A percentile compares a stretch with the other conserved stretches of the same genome.
phyloP scores from a whole-genome alignment of 2,113 vertebrate species.

The Delphinapterus leucas region DNA sequence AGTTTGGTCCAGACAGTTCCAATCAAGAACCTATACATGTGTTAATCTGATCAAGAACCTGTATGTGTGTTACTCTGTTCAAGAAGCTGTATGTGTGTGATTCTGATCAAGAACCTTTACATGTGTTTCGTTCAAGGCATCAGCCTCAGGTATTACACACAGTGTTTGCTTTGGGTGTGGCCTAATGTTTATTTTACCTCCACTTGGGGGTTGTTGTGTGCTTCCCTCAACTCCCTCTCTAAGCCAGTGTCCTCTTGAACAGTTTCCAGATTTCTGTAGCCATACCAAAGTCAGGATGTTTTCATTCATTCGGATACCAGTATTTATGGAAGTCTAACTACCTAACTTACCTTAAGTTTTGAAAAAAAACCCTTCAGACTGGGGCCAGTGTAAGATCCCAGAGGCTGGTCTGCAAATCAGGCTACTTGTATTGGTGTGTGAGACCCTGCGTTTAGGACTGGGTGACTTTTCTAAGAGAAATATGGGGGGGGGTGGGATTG shows the following conservation, averaged over 20 bases:
- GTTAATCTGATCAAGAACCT: background rate
- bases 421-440: background rate
- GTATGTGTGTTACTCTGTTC: background rate
- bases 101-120: background rate
- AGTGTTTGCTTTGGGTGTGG: background rate
- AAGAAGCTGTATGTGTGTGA: background rate
- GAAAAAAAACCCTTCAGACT: background rate
- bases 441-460: background rate
- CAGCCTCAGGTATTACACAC: background rate
- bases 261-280: background rate
- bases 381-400: background rate
- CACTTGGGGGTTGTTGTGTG: background rate
- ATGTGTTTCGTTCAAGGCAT: background rate
- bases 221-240: background rate
- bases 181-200: background rate
- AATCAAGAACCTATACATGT: background rate
- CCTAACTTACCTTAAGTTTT: background rate
- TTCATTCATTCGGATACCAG: background rate
- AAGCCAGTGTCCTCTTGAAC: background rate
- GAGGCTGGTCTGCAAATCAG: background rate
- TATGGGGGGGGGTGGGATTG: background rate
- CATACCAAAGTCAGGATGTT: constrained; percentile 47
- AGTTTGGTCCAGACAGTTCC: background rate
- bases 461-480: constrained; percentile 48
- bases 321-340: constrained; percentile 9